Percentiles rank a stretch among this genome's conserved stretches.
These are phyloP conservation scores for Sakesphorus luctuosus DNA, from an alignment of 2,113 vertebrate species.

Conservation along the genomic window DNA sequence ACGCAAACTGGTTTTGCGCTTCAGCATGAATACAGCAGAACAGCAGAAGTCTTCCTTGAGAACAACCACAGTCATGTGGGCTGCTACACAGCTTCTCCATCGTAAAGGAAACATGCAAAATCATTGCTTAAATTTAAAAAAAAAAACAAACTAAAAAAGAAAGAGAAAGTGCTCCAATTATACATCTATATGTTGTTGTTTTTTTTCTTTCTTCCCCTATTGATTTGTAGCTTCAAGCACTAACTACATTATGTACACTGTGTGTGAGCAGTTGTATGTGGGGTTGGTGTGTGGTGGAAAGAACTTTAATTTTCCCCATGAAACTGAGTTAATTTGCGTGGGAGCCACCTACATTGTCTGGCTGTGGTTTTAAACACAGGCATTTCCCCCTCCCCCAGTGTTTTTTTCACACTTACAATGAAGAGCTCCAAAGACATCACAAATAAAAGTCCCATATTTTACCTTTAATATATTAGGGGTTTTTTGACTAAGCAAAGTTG, in stretches of 20 bases:
- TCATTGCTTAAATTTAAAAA: constrained; percentile 60
- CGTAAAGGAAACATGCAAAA: constrained; percentile 91
- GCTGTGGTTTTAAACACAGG: neutral
- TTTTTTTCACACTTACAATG: neutral
- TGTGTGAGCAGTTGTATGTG: constrained; percentile 41
- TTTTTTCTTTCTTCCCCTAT: constrained; percentile 30
- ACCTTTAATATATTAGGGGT: neutral
- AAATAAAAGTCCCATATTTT: neutral
- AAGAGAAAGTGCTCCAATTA: constrained; percentile 68
- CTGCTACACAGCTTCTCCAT: constrained; percentile 81
- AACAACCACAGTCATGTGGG: constrained; percentile 87
- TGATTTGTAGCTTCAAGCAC: constrained; percentile 76
- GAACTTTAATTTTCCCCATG: neutral
- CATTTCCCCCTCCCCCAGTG: neutral
- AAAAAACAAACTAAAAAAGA: neutral
- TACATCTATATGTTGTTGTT: constrained; percentile 57
- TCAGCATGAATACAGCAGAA: constrained; percentile 74
- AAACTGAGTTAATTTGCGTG: neutral
- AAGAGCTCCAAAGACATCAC: constrained; percentile 7
- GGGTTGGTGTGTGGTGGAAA: neutral
- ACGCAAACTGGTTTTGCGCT: constrained; percentile 75
- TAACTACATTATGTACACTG: constrained; percentile 81
- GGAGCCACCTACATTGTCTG: neutral
- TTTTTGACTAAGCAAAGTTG: neutral
- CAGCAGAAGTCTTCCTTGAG: constrained; percentile 76